A percentile compares a stretch with the other conserved stretches of the same genome.
Conservation (phyloP, 2,113 vertebrate species). For the Pangasianodon hypophthalmus region DNA sequence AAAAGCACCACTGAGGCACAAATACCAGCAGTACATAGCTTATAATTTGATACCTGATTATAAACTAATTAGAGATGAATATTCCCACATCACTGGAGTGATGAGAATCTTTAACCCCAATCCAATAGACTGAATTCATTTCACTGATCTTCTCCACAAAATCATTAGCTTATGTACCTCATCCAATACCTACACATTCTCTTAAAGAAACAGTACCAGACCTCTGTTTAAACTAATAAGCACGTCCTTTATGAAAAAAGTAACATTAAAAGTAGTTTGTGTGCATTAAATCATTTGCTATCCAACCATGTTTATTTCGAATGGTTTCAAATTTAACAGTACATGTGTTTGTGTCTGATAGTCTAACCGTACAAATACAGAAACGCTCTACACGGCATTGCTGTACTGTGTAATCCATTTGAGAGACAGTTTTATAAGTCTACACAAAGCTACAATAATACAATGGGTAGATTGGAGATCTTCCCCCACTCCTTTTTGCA, state of each 20-base stretch:
- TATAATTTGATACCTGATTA: constrained; percentile 1
- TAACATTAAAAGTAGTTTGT: too few relatives aligned
- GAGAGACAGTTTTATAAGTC: too few relatives aligned
- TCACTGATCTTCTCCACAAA: background rate
- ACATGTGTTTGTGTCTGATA: too few relatives aligned
- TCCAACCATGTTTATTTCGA: background rate
- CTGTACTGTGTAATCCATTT: background rate
- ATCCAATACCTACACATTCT: background rate
- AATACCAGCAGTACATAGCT: background rate
- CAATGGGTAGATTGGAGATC: too few relatives aligned
- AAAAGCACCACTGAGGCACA: background rate
- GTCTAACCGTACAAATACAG: background rate
- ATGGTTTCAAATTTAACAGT: too few relatives aligned
- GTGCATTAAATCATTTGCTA: background rate
- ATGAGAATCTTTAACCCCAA: background rate
- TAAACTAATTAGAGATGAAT: background rate
- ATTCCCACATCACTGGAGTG: background rate
- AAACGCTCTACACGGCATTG: background rate
- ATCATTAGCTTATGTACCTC: background rate
- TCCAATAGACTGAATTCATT: background rate
- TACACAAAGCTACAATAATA: too few relatives aligned
- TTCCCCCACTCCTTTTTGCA: too few relatives aligned
- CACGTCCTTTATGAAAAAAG: too few relatives aligned
- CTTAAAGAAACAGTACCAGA: background rate
- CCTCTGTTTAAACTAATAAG: background rate